Conservation (phyloP, 2,797 vertebrate species). For the Pantherophis vulpinus region DNA sequence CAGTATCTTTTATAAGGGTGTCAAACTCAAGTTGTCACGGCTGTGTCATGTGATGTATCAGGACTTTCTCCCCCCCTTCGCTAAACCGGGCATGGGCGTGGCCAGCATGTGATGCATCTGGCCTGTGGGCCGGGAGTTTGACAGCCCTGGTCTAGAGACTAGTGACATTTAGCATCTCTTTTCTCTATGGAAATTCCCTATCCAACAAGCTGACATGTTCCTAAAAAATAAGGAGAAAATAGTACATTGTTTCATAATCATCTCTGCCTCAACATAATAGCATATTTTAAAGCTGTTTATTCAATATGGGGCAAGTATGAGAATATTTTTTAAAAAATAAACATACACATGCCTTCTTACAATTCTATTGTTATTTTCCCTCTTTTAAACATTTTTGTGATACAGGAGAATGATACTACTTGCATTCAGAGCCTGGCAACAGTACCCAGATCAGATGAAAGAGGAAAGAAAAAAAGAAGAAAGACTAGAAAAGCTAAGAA, state of each 20-base stretch:
- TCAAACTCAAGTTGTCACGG: too few species aligned
- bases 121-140: too few species aligned
- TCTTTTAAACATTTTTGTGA: slow-evolving; percentile 17
- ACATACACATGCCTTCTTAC: background rate
- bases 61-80: too few species aligned
- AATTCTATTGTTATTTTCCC: background rate
- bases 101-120: too few species aligned
- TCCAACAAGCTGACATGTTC: background rate
- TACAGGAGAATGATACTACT: slow-evolving; percentile 72
- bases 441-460: slow-evolving; percentile 72
- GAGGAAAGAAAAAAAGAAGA: slow-evolving; percentile 78
- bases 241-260: background rate
- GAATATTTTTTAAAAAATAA: background rate
- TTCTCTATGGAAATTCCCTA: background rate
- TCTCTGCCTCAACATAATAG: background rate
- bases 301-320: background rate
- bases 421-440: slow-evolving; percentile 79
- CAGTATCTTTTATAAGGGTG: background rate
- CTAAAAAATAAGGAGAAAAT: background rate
- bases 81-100: too few species aligned
- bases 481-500: slow-evolving; percentile 78
- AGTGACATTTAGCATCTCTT: background rate
- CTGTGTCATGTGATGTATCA: too few species aligned
- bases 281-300: background rate
- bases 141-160: background rate